Conservation (phyloP, 2,113 vertebrate genomes). For the Crotalus tigris region DNA sequence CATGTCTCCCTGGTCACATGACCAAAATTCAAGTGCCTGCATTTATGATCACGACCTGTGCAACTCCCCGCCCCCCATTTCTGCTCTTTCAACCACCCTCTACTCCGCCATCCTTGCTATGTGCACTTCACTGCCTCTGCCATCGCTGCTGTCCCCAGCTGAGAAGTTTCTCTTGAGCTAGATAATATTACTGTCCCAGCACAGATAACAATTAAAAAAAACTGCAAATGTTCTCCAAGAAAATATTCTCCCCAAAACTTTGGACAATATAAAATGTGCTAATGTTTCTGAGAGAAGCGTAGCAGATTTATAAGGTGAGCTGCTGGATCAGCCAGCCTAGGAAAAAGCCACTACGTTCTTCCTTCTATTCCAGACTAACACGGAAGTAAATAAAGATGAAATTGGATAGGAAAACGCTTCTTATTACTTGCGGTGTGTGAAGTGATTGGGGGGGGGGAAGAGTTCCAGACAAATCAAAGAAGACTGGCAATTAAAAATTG, state of each 20-base stretch:
- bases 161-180: background rate
- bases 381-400: background rate
- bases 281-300: background rate
- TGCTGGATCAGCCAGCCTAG: background rate
- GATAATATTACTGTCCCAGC: background rate
- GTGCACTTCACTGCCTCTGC: background rate
- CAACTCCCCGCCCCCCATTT: background rate
- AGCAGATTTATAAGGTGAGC: background rate
- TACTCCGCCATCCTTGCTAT: background rate
- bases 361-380: background rate
- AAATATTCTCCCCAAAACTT: background rate
- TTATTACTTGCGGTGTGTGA: background rate
- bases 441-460: background rate
- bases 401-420: background rate
- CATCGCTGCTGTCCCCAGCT: background rate
- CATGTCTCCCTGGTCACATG: background rate
- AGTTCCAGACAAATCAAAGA: background rate
- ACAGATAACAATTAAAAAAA: background rate
- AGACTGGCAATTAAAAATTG: accelerated
- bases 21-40: background rate
- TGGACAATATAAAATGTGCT: background rate
- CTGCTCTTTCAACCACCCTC: background rate
- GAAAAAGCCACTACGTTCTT: background rate
- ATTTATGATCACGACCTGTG: background rate
- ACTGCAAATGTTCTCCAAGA: background rate